Base-by-base conservation (phyloP, 1,140 invertebrate genomes). In the Reticulitermes speratus region DNA sequence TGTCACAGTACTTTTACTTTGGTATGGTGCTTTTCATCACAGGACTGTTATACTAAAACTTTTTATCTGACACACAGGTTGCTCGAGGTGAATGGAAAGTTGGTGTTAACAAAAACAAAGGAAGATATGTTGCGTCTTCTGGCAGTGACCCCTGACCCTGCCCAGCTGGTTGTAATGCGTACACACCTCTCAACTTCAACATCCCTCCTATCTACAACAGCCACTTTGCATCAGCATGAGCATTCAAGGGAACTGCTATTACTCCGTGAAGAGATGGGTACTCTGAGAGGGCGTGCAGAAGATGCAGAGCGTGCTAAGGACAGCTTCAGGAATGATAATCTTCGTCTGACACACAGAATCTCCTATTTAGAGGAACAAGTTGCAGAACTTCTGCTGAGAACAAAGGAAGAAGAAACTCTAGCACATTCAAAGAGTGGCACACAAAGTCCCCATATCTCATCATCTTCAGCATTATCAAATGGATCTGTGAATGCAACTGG, bases 341-440 rank as follows among this genome's bases (percentile, higher is more conserved):
- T 97, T 30, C 92, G 96, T 82, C 92, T 97, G 82, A 96, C 96
- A 14, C 97, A 97, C 90, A 93, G 97, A 85, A 97, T 97, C 83
- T 96, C 96, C 5, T 97, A 97, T 90, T 92, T 98, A 75, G 97
- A 98, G 90, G 96, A 98, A 88, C 96, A 97, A 90, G 96, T 97
- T 83, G 91, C 93, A 0, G 95, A 96, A 88, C 91, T 96, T 3
- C 90, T 96, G 9, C 89, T 83, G 48, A 85, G 75, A 65, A 30
- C n/a, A 23, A 86, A 83, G 32, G 81, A 81, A 21, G 48, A 52
- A 30, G 84, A 38, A 38, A 59, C 23, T 45, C 3, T 9, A 19
- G 14, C 44, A 30, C 48, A 84, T 30, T 44, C 44, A 38, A 52
- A 86, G 48, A 30, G 21, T 30, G 65, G 25, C 69, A 82, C 55